Base-by-base conservation (phyloP, 2,797 vertebrate species). In the Epinephelus malabaricus region DNA sequence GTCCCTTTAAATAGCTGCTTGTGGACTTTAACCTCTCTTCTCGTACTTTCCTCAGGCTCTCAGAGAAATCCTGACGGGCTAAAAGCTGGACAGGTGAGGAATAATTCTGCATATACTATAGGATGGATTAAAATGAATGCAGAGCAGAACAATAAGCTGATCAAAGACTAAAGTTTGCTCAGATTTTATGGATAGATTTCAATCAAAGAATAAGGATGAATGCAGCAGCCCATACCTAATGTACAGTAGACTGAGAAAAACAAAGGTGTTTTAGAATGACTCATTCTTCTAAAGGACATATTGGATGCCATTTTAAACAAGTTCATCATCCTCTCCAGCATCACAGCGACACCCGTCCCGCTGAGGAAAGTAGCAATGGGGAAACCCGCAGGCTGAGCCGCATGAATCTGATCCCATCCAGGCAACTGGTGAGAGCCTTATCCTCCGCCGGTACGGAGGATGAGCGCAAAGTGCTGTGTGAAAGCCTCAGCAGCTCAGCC, bases 401-500 rank as follows among this genome's bases (percentile, higher is more conserved):
- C 43, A 56, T 81, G 0, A 67, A 45, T 23, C 76, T 79, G 34
- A 51, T 61, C 6, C 50, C 53, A 8, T 0, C 49, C 49, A 60
- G 61, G 71, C 51, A 2, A 23, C 51, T 13, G 89, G 93, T 92
- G 92, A 89, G 91, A 84, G 3, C 38, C 73, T 74, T 40, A 17
- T 40, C 50, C 61, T 38, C 23, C 1, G n/a, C 6, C 18, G 19
- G 2, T 2, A 14, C n/a, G 17, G 76, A 85, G 60, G 94, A 95
- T 17, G 88, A 92, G 86, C 78, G 75, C 63, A 70, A 61, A 51
- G 82, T 67, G 7, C 83, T 94, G 50, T 92, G 84, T 25, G 73
- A 90, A 60, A 94, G 92, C 87, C 78, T 88, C 62, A 49, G 23
- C 81, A 94, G 91, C 91, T 94, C 94, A 17, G 78, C 91, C 86